phyloP scores from a whole-genome alignment of 2,797 vertebrate genomes.

The Sebastes umbrosus region DNA sequence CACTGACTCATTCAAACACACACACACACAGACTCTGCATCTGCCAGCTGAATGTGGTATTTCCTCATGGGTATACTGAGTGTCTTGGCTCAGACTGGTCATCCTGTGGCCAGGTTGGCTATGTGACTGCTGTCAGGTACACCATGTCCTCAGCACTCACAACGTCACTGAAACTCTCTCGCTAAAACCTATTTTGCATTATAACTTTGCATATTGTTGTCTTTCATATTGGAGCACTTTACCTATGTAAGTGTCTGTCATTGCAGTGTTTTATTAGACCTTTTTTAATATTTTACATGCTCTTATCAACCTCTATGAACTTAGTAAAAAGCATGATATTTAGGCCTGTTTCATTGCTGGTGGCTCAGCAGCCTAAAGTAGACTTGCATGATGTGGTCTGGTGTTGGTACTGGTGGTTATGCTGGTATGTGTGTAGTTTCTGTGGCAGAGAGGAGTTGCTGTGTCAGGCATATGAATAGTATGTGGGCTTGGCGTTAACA shows the following conservation, averaged over 20 bases:
- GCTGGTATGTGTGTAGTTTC: slow-evolving; percentile 38
- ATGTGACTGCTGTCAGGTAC: slow-evolving; percentile 69
- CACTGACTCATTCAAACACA: not conserved
- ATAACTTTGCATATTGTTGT: slow-evolving; percentile 39
- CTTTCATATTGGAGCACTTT: not conserved
- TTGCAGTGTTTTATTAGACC: too few species aligned
- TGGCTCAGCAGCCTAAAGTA: not conserved
- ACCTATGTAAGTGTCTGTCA: not conserved
- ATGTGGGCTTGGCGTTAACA: slow-evolving; percentile 21
- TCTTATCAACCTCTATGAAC: too few species aligned
- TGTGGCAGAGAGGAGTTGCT: slow-evolving; percentile 66
- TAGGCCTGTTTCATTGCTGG: too few species aligned
- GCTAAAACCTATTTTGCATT: slow-evolving; percentile 37
- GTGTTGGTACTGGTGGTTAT: not conserved
- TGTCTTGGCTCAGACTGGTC: slow-evolving; percentile 29
- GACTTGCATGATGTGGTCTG: not conserved
- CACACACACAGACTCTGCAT: not conserved
- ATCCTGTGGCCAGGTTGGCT: slow-evolving; percentile 29
- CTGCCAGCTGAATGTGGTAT: slow-evolving; percentile 41
- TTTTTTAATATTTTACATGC: too few species aligned
- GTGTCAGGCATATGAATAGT: slow-evolving; percentile 63
- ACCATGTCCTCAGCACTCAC: not conserved
- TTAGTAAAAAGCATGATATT: not conserved
- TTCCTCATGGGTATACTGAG: slow-evolving; percentile 39
- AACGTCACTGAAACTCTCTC: not conserved